Percentiles rank a stretch among this genome's conserved stretches.
Conservation (phyloP, 2,797 vertebrate species). For the Morus bassanus region DNA sequence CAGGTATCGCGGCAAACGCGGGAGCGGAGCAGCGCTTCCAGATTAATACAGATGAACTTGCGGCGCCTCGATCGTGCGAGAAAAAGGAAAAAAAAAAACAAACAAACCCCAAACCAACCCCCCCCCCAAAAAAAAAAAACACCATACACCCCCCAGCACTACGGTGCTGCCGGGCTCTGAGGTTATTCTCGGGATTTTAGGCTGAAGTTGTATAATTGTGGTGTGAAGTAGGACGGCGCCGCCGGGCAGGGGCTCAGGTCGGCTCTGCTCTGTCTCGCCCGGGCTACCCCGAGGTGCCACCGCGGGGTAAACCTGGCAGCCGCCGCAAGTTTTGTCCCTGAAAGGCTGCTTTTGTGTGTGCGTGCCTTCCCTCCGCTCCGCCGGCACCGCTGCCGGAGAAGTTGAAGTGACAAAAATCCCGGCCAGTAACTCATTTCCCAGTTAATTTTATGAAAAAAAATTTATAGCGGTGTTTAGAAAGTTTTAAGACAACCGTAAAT, state of each 20-base stretch:
- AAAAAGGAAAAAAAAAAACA: too few species aligned
- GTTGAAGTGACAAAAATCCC: slow-evolving; percentile 46
- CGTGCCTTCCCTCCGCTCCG: neutral
- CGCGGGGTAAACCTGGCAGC: neutral
- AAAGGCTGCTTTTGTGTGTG: slow-evolving; percentile 31
- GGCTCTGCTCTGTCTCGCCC: neutral
- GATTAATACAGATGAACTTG: neutral
- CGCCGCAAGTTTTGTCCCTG: slow-evolving; percentile 13
- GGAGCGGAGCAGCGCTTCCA: neutral
- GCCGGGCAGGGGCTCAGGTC: neutral
- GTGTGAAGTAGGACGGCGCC: neutral
- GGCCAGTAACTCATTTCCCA: slow-evolving; percentile 69
- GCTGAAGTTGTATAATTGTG: neutral
- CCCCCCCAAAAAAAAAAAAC: fast-evolving
- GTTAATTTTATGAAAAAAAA: slow-evolving; percentile 69
- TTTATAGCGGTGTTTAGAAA: slow-evolving; percentile 71
- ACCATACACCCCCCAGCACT: neutral
- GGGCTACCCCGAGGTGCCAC: neutral
- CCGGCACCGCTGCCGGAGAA: neutral
- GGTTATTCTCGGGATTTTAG: neutral
- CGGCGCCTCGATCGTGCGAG: neutral
- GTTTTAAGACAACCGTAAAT: slow-evolving; percentile 73
- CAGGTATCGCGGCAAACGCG: neutral
- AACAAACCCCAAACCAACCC: too few species aligned
- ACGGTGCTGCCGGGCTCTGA: neutral